A percentile compares a stretch with the other conserved stretches of the same genome.
phyloP scores from a whole-genome alignment of 2,797 vertebrate species.

The Aselliscus stoliczkanus region DNA sequence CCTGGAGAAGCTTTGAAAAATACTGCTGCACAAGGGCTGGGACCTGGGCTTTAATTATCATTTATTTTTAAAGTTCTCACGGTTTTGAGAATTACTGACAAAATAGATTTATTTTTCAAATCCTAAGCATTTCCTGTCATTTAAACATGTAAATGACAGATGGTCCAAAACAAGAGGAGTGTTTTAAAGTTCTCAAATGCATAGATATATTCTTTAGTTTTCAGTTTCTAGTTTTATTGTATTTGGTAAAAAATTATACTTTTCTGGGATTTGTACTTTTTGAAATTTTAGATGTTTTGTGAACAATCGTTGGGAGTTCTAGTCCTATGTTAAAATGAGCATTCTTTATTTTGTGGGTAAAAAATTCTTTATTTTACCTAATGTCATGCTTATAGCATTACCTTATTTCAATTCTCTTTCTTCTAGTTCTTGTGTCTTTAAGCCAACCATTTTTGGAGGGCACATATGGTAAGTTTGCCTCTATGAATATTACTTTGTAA shows the following conservation, averaged over 20 bases:
- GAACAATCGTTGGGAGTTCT: background rate
- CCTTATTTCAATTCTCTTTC: background rate
- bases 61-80: background rate
- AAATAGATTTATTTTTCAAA: background rate
- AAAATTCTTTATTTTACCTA: background rate
- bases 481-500: background rate
- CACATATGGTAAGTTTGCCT: background rate
- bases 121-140: background rate
- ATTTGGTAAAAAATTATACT: background rate
- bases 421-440: background rate
- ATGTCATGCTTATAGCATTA: background rate
- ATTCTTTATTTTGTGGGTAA: background rate
- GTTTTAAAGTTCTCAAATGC: background rate
- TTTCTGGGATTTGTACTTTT: background rate
- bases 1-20: background rate
- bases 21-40: background rate
- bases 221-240: background rate
- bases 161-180: background rate
- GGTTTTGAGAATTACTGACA: background rate
- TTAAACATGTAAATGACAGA: slow-evolving; percentile 5
- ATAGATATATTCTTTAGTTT: background rate
- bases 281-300: background rate
- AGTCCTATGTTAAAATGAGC: background rate
- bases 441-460: background rate
- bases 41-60: background rate